phyloP scores from a whole-genome alignment of 2,113 vertebrate species.

The Clarias magur region DNA sequence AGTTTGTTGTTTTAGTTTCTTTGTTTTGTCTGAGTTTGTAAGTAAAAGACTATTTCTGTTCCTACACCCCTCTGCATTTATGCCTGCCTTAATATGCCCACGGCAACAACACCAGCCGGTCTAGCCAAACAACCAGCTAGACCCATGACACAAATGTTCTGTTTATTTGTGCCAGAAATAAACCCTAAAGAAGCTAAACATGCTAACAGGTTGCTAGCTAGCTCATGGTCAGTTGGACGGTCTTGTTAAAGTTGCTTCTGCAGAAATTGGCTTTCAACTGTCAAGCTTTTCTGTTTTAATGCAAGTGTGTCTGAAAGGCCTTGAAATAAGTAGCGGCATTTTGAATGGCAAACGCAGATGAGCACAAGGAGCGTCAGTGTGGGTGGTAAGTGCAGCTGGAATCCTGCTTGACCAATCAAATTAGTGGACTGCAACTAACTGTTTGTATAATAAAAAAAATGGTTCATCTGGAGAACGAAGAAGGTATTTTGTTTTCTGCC shows the following conservation, averaged over 20 bases:
- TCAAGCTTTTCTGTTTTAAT: not conserved
- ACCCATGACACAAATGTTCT: too few relatives aligned
- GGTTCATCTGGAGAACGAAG: not conserved
- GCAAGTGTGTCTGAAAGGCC: not conserved
- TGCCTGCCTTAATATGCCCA: too few relatives aligned
- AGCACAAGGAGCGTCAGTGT: not conserved
- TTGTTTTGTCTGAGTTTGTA: too few relatives aligned
- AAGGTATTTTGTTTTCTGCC: not conserved
- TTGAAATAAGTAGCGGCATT: not conserved
- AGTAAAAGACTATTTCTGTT: too few relatives aligned
- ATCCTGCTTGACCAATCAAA: not conserved
- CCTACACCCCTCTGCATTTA: too few relatives aligned
- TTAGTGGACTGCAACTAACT: not conserved
- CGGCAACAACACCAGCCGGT: too few relatives aligned
- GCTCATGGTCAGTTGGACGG: not conserved
- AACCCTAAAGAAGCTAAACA: not conserved
- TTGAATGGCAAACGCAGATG: not conserved
- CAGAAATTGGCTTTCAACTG: not conserved
- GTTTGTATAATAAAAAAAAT: not conserved
- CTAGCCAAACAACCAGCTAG: too few relatives aligned
- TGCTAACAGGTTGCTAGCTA: not conserved
- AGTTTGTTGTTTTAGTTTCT: too few relatives aligned
- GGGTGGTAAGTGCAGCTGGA: not conserved
- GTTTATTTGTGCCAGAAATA: not conserved
- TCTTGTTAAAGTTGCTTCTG: not conserved